Evolutionary conservation across 64 coral and sea anemone species (phyloP), one percentile per base, ranked within the genome.

Genomic region (Platygyra sinensis): DNA sequence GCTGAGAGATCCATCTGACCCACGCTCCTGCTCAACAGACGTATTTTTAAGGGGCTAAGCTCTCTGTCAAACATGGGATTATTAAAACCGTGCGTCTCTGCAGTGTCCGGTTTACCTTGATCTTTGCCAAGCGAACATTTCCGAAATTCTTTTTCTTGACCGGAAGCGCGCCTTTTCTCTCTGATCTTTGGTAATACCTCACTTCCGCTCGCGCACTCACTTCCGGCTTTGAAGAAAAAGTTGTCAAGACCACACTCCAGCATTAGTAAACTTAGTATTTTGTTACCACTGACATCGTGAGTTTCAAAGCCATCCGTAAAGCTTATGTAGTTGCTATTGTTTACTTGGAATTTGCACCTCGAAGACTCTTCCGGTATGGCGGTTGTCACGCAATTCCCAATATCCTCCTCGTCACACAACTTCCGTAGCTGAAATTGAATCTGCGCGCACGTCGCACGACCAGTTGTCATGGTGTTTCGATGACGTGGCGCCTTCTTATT

Each of bases 161-260:
- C 74, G 52, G 82, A 73, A 65, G 54, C 38, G 25, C 74, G 86
- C 69, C 89, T 52, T n/a, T 49, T 81, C 77, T 90, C 54, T 25
- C 67, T 67, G 27, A 94, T 72, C 24, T 87, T 93, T 20, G 97
- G 88, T n/a, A 91, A 24, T 16, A 86, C 73, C 89, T 97, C 87
- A 79, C 49, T 69, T 87, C 95, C 95, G 75, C 63, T 88, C 13
- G 91, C 95, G 30, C 72, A 74, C 73, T 93, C 94, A 91, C 88
- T 96, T 75, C 97, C 97, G 13, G 81, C 87, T 28, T 96, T 79
- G 46, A 99, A 49, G 60, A 72, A 79, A 62, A 96, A 85, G 62
- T 94, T 96, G 73, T 99, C 94, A 22, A 99, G 83, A 9, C 97
- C 97, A 72, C 94, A 96, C 75, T 99, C 97, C 62, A 99, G 82